Percentiles rank a stretch among this genome's conserved stretches.
phyloP scores from a whole-genome alignment of 2,888 invertebrate species.

The Caenorhabditis macrosperma region DNA sequence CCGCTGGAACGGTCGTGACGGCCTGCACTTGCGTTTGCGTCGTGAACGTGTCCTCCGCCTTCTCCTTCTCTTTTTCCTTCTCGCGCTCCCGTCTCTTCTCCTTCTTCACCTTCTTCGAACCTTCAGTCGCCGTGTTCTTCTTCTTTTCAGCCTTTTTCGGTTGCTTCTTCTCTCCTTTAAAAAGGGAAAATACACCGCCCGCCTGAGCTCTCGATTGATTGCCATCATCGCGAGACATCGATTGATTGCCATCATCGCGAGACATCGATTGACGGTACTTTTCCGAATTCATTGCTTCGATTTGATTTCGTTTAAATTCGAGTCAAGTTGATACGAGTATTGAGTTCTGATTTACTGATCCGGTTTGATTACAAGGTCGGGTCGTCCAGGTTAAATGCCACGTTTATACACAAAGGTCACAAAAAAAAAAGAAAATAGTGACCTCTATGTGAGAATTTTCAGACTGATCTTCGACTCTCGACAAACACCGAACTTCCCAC shows the following conservation, averaged over 20 bases:
- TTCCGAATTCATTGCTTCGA: not conserved
- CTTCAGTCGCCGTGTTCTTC: slow-evolving; percentile 30
- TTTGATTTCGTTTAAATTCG: too few relatives aligned
- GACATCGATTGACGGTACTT: not conserved
- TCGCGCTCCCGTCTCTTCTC: too few relatives aligned
- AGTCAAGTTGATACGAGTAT: too few relatives aligned
- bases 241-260: not conserved
- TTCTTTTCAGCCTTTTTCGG: not conserved
- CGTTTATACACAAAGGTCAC: not conserved
- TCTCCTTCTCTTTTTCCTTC: too few relatives aligned
- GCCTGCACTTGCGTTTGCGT: not conserved
- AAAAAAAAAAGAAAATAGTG: too few relatives aligned
- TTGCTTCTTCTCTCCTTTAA: slow-evolving; percentile 5
- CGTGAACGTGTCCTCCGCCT: slow-evolving; percentile 24
- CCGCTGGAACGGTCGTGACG: too few relatives aligned
- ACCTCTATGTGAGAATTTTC: not conserved
- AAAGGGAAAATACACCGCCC: too few relatives aligned
- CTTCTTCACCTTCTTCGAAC: slow-evolving; percentile 11
- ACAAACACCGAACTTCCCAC: too few relatives aligned
- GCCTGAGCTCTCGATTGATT: not conserved
- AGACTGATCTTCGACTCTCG: too few relatives aligned
- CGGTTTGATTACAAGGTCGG: too few relatives aligned
- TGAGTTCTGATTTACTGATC: too few relatives aligned
- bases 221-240: not conserved
- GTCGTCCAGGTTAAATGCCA: too few relatives aligned